Evolutionary conservation across 2,888 invertebrate species (phyloP), one percentile per base, ranked within the genome.

Genomic region (Meliscaeva auricollis): DNA sequence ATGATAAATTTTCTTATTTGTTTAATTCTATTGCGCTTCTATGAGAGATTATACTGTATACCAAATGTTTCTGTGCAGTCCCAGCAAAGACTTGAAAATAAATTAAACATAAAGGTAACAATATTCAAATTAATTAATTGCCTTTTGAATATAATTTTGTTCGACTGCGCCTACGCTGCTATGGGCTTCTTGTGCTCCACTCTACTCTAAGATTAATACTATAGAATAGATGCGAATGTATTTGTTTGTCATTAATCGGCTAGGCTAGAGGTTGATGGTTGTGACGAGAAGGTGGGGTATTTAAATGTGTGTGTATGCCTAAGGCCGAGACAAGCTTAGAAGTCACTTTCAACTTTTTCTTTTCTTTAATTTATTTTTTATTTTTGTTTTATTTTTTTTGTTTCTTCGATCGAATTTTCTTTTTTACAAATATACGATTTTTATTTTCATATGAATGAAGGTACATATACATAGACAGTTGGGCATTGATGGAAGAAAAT

Each of bases 51-150:
- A 35, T 13, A 58, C 58, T 58, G 58, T 58, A 17, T 35, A 5
- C 4, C 26, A n/a, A 17, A 9, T 20, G 30, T 30, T 38, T 68
- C 44, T 68, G 44, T n/a, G 13, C 38, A 38, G 48, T 11, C 38
- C 52, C 48, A 35, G 54, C 50, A 35, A 35, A 74, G 70, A 44
- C 64, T 13, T 15, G 52, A 80, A 75, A 75, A 69, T 66, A 84
- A 79, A 79, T 79, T 79, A 44, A 79, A 82, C 74, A 58, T 68
- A 80, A 75, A 80, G 64, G 35, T 69, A 84, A 60, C 58, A 52
- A 85, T 85, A 85, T 85, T 85, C 76, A 76, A 85, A 85, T 85
- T 81, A 85, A 81, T 85, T 85, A 85, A 80, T 85, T 85, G 84
- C 79, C 84, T 68, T 85, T 81, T 72, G 81, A 76, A 76, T 81